These are phyloP conservation scores for Acipenser ruthenus DNA, from an alignment of 2,797 vertebrate genomes.

Conservation along the genomic window DNA sequence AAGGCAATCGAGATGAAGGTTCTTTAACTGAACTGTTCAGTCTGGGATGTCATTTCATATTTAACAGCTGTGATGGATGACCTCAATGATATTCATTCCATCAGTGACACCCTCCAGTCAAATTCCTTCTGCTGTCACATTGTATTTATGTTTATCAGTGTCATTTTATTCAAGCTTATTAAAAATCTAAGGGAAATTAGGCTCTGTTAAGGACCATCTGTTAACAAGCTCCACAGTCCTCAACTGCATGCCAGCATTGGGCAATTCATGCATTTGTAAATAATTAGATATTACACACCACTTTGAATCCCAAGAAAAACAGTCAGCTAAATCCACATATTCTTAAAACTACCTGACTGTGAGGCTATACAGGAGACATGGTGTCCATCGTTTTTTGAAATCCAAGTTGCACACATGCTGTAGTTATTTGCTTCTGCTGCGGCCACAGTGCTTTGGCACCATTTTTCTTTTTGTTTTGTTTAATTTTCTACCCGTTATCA, in stretches of 20 bases:
- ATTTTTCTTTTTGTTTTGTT: too few species aligned
- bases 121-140: conserved; percentile 48
- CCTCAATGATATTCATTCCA: conserved; percentile 35
- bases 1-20: not conserved
- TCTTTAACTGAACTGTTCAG: conserved; percentile 24
- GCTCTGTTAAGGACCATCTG: conserved; percentile 12
- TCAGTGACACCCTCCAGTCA: conserved; percentile 33
- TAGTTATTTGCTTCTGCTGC: too few species aligned
- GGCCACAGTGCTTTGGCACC: too few species aligned
- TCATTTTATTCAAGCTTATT: conserved; percentile 14
- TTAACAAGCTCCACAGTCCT: conserved; percentile 6
- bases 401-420: too few species aligned
- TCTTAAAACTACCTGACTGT: too few species aligned
- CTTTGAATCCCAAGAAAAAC: too few species aligned
- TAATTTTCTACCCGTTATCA: too few species aligned
- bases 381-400: too few species aligned
- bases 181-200: conserved; percentile 22
- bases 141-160: conserved; percentile 47
- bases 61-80: conserved; percentile 35
- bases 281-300: conserved; percentile 5
- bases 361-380: too few species aligned
- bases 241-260: not conserved
- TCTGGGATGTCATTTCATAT: conserved; percentile 37
- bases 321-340: too few species aligned
- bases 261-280: conserved; percentile 13